These are phyloP conservation scores for Lasius fuliginosus DNA, from an alignment of 2,888 invertebrate genomes.

Conservation along the genomic window DNA sequence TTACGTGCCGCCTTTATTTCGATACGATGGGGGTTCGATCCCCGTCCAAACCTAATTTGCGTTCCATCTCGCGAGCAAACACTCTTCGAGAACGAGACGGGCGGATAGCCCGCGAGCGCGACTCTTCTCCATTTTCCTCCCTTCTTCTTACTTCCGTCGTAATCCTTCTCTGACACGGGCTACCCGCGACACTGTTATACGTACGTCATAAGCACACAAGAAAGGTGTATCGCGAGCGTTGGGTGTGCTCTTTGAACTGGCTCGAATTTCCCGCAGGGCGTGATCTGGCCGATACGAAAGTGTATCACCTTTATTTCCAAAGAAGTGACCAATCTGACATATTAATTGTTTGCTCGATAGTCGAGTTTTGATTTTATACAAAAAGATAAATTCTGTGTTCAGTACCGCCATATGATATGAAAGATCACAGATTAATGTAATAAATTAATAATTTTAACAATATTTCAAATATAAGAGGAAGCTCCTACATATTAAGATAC, in stretches of 20 bases:
- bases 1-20: slow-evolving; percentile 84
- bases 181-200: slow-evolving; percentile 29
- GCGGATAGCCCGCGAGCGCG: slow-evolving; percentile 45
- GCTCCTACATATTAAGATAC: not conserved
- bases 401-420: not conserved
- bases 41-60: slow-evolving; percentile 85
- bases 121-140: slow-evolving; percentile 54
- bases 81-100: slow-evolving; percentile 72
- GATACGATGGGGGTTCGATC: slow-evolving; percentile 83
- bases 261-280: slow-evolving; percentile 53
- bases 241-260: slow-evolving; percentile 55
- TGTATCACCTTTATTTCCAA: slow-evolving; percentile 11
- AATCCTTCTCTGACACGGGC: slow-evolving; percentile 39
- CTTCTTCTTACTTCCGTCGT: slow-evolving; percentile 46
- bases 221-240: slow-evolving; percentile 6
- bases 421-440: not conserved
- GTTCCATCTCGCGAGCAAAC: slow-evolving; percentile 85
- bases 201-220: slow-evolving; percentile 23
- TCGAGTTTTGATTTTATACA: not conserved
- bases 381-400: not conserved
- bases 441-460: not conserved
- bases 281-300: slow-evolving; percentile 11
- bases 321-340: slow-evolving; percentile 10
- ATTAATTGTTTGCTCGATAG: not conserved
- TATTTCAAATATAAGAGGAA: not conserved